Evolutionary conservation across 2,888 invertebrate species (phyloP), one percentile per base, ranked within the genome.

Genomic region (Aquatica leii): DNA sequence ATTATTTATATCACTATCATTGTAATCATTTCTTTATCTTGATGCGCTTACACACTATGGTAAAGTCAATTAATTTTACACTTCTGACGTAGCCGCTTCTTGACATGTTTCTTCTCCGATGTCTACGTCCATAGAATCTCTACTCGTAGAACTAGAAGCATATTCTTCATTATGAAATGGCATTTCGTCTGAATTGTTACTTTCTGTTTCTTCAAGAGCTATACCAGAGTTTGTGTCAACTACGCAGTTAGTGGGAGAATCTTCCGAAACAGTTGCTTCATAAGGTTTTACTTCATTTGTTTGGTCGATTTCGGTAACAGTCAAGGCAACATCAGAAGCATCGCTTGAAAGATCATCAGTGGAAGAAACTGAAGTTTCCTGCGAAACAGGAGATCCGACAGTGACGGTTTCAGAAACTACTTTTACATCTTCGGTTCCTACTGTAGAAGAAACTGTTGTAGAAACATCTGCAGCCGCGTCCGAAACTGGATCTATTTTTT

Each of bases 191-290:
- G 48, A 41, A 9, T 35, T 18, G 20, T 59, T 62, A 18, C 20
- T 48, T 46, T 50, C 60, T 52, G 18, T 59, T 51, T 69, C 62
- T 40, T 70, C 69, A 40, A 62, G 54, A 49, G 77, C 74, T 46
- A 61, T 66, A 54, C n/a, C 35, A 14, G 59, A 20, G n/a, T 31
- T 53, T 48, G 75, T 72, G 12, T 80, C 77, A 68, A 77, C 77
- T 21, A 78, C 77, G 35, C 83, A 68, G 69, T 82, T 82, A 9
- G 83, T 82, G 58, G 82, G 81, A 1, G 83, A 82, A 79, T 83
- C 83, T 69, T 82, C 79, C 70, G 34, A 50, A 5, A 11, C 37
- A 15, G 14, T 4, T 15, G 14, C 12, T 12, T 84, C 82, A 56
- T 82, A 81, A 70, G 83, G 82, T 62, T 82, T 80, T 58, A 83